Percentiles rank a stretch among this genome's conserved stretches.
phyloP scores from a whole-genome alignment of 2,888 invertebrate genomes.

The Entomobrya multifasciata region DNA sequence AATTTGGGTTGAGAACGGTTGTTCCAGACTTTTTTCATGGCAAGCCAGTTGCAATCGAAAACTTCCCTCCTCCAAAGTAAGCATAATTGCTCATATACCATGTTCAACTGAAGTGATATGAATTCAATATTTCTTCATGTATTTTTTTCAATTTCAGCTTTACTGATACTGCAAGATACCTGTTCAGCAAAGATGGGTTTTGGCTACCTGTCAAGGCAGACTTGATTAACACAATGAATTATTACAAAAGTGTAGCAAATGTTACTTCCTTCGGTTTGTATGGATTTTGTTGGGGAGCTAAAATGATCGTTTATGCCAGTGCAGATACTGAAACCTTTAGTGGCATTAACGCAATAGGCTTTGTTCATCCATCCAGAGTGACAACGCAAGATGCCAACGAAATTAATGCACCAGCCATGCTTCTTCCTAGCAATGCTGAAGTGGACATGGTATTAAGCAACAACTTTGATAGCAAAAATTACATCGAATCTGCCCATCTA shows the following conservation, averaged over 20 bases:
- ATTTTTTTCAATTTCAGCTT: constrained; percentile 36
- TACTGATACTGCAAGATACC: constrained; percentile 47
- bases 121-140: too few relatives aligned
- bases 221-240: constrained; percentile 50
- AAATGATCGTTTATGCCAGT: constrained; percentile 73
- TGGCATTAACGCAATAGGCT: constrained; percentile 70
- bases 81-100: neutral
- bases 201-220: constrained; percentile 67
- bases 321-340: constrained; percentile 47
- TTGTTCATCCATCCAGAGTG: constrained; percentile 77
- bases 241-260: constrained; percentile 67
- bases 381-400: constrained; percentile 67
- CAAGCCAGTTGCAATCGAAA: constrained; percentile 65
- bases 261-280: constrained; percentile 74
- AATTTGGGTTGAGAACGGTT: constrained; percentile 59
- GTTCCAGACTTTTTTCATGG: constrained; percentile 74
- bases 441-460: constrained; percentile 77
- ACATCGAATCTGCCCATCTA: too few relatives aligned
- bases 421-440: constrained; percentile 74
- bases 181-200: constrained; percentile 58
- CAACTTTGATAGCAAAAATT: too few relatives aligned
- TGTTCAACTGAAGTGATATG: too few relatives aligned
- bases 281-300: constrained; percentile 79
- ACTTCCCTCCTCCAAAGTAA: constrained; percentile 73
- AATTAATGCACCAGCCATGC: constrained; percentile 68